These are phyloP conservation scores for Pseudorasbora parva DNA, from an alignment of 2,113 vertebrate genomes.

Conservation along the genomic window DNA sequence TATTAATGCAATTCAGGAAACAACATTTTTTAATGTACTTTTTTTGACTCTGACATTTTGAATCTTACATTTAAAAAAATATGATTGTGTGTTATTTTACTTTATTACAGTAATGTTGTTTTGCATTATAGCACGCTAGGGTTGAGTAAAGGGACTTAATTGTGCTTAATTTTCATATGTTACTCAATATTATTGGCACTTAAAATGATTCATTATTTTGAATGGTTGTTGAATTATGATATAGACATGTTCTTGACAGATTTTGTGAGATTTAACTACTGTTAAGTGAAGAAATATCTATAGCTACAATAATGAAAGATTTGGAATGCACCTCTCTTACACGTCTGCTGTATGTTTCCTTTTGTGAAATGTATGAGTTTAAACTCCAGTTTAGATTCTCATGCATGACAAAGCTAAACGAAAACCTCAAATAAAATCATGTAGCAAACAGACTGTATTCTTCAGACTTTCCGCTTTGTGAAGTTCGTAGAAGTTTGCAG, in stretches of 20 bases:
- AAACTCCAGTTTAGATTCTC: slow-evolving; percentile 4
- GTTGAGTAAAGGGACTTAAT: not conserved
- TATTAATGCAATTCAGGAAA: not conserved
- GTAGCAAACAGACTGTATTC: not conserved
- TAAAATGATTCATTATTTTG: not conserved
- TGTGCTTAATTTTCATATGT: not conserved
- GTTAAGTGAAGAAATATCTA: not conserved
- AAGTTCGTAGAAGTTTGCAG: slow-evolving; percentile 40
- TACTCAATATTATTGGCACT: not conserved
- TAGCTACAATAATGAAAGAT: not conserved
- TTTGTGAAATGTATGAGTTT: not conserved
- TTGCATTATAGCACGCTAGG: not conserved
- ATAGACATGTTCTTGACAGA: not conserved
- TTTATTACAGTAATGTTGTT: not conserved
- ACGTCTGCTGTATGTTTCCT: not conserved
- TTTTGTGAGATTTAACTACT: not conserved
- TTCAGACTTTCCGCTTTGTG: slow-evolving; percentile 23
- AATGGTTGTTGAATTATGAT: not conserved
- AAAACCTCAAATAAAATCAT: not conserved
- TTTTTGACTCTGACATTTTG: too few species aligned
- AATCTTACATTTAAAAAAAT: too few species aligned
- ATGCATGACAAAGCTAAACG: not conserved
- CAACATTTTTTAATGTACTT: not conserved
- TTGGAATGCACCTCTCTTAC: not conserved
- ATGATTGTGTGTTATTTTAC: too few species aligned